These are phyloP conservation scores for Hippocampus zosterae DNA, from an alignment of 2,113 vertebrate genomes.

Conservation along the genomic window DNA sequence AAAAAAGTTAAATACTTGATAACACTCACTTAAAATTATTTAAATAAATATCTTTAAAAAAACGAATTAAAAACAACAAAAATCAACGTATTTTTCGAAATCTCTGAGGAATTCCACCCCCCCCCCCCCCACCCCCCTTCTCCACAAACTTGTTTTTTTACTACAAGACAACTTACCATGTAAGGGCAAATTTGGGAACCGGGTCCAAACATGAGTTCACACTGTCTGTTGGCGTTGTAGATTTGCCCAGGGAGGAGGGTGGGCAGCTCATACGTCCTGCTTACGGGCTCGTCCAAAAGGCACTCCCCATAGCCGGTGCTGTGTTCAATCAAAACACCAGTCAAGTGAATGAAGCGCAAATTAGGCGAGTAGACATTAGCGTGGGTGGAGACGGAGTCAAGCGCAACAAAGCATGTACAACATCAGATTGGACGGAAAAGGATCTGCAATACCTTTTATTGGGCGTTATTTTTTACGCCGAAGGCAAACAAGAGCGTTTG, in stretches of 20 bases:
- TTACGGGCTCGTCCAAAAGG: conserved; percentile 87
- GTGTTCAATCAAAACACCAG: conserved; percentile 2
- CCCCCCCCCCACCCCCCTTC: background rate
- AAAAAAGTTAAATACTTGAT: too few species aligned
- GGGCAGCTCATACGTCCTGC: conserved; percentile 79
- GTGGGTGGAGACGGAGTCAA: conserved; percentile 6
- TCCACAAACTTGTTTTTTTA: conserved; percentile 2
- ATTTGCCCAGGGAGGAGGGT: conserved; percentile 83
- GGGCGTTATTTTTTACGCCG: conserved; percentile 9
- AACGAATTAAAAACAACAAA: background rate
- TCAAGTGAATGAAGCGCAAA: conserved; percentile 7
- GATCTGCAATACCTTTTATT: conserved; percentile 29
- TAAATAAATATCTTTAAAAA: background rate
- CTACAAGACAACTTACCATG: conserved; percentile 75
- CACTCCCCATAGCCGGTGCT: conserved; percentile 96
- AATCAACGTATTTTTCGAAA: too few species aligned
- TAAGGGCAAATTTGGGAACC: conserved; percentile 95
- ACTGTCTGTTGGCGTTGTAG: conserved; percentile 91
- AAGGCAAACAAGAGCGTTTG: conserved; percentile 40
- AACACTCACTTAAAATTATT: too few species aligned
- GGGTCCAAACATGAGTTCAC: conserved; percentile 90
- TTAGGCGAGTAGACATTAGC: background rate
- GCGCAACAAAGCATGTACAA: conserved; percentile 29
- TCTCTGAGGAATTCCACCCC: background rate
- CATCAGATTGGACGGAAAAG: conserved; percentile 19